phyloP scores from a whole-genome alignment of 2,797 vertebrate species.

The Alca torda region DNA sequence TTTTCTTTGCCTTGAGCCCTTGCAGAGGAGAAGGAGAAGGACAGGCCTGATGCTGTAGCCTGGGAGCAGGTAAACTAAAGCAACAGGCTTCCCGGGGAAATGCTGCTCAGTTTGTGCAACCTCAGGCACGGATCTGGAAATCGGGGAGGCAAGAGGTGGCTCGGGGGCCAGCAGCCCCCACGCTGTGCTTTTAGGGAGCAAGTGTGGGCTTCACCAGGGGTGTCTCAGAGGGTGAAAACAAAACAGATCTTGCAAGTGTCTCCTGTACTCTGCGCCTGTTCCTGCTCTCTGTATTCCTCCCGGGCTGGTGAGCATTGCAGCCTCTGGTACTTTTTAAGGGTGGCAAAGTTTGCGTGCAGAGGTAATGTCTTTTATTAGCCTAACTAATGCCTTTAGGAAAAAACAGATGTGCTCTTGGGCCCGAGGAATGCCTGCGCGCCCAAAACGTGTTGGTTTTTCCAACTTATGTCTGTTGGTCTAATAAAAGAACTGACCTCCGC shows the following conservation, averaged over 20 bases:
- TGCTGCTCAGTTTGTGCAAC: neutral
- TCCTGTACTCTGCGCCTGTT: neutral
- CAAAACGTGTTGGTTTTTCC: conserved; percentile 12
- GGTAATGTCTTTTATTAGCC: conserved; percentile 61
- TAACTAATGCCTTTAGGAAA: conserved; percentile 53
- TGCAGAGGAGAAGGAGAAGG: neutral
- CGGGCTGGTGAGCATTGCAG: neutral
- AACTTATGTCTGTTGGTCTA: neutral
- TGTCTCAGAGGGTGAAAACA: neutral
- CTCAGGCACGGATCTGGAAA: neutral
- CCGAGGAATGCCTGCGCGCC: neutral
- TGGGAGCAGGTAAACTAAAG: neutral
- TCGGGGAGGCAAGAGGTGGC: neutral
- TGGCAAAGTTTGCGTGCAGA: neutral
- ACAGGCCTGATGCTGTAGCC: neutral
- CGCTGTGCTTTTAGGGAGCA: neutral
- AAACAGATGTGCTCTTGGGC: conserved; percentile 19
- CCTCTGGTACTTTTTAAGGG: conserved; percentile 5
- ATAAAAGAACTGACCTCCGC: conserved; percentile 50
- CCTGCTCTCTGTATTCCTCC: neutral
- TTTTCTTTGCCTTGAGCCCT: neutral
- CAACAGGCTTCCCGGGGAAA: neutral
- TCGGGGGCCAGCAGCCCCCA: rapidly evolving
- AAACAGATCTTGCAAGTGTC: neutral
- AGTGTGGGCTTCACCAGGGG: rapidly evolving